Base-by-base conservation (phyloP, 2,797 vertebrate species). In the Delichon dasypus region DNA sequence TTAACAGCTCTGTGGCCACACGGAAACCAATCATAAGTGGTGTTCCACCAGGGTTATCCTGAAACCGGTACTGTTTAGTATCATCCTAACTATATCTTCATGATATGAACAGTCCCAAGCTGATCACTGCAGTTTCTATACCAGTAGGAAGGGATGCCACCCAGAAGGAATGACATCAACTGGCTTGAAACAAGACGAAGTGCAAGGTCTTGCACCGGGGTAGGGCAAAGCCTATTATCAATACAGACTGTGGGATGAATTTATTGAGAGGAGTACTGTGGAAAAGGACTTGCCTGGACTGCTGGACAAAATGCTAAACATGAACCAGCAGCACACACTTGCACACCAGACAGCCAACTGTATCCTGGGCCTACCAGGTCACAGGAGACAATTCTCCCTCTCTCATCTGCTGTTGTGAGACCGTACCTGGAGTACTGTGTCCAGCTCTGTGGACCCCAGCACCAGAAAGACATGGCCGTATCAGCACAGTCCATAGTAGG, bases 21-120 rank as follows among this genome's bases (percentile, higher is more conserved):
- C 0, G 1, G 23, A 89, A 94, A 67, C 3, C 27, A 32, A 9
- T 21, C 29, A 14, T 3, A 2, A 50, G 8, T 30, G 19, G 5
- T 27, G 4, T 4, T 36, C 30, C 30, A 25, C 27, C n/a, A 65
- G 10, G 10, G 34, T 23, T 53, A 42, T 16, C 44, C 2, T 11
- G 22, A 62, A 45, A 89, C 38, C 22, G 61, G 13, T 7, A 51
- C 13, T 21, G 16, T 25, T 57, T 25, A 61, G 9, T 44, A 73
- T 13, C 38, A 75, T 85, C 29, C 30, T 27, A 71, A 82, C 21
- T 25, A 44, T 12, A 55, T 29, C 27, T 62, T 45, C 17, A 26
- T 27, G 3, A 30, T 16, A 71, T 26, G 30, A 71, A 64, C 10
- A 83, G 8, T 30, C 51, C 5, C 23, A 76, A 70, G 32, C 5